These are phyloP conservation scores for Apoda limacodes DNA, from an alignment of 2,888 invertebrate species.

Conservation along the genomic window DNA sequence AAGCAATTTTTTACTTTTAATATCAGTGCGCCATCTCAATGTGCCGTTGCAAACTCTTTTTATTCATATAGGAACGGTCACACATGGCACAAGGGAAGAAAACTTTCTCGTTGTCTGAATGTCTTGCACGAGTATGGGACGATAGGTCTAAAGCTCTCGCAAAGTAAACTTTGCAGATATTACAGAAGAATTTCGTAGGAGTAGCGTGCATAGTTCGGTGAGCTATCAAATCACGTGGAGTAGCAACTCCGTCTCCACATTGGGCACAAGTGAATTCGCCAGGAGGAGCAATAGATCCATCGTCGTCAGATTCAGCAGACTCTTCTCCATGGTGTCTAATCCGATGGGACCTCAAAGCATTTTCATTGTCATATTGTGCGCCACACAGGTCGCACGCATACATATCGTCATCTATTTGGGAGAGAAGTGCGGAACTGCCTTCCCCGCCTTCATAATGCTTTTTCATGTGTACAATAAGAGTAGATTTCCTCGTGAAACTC, in stretches of 20 bases:
- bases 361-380: conserved; percentile 67
- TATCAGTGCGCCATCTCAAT: conserved; percentile 65
- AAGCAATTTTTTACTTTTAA: conserved; percentile 2
- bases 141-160: conserved; percentile 54
- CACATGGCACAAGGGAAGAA: conserved; percentile 71
- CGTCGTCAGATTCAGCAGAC: conserved; percentile 40
- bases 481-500: conserved; percentile 72
- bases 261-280: conserved; percentile 66
- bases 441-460: conserved; percentile 65
- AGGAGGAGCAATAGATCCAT: conserved; percentile 34
- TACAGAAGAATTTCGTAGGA: conserved; percentile 66
- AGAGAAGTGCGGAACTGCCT: conserved; percentile 34
- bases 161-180: conserved; percentile 69
- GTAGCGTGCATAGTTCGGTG: conserved; percentile 67
- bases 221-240: conserved; percentile 64
- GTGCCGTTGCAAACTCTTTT: conserved; percentile 65
- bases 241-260: conserved; percentile 68
- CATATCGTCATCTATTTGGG: conserved; percentile 39
- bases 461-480: conserved; percentile 73
- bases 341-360: conserved; percentile 68
- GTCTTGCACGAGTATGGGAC: conserved; percentile 59
- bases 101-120: conserved; percentile 62
- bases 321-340: conserved; percentile 68
- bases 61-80: conserved; percentile 67
- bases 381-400: conserved; percentile 72